phyloP scores from a whole-genome alignment of 2,888 invertebrate species.

The Ophioninae sp. region DNA sequence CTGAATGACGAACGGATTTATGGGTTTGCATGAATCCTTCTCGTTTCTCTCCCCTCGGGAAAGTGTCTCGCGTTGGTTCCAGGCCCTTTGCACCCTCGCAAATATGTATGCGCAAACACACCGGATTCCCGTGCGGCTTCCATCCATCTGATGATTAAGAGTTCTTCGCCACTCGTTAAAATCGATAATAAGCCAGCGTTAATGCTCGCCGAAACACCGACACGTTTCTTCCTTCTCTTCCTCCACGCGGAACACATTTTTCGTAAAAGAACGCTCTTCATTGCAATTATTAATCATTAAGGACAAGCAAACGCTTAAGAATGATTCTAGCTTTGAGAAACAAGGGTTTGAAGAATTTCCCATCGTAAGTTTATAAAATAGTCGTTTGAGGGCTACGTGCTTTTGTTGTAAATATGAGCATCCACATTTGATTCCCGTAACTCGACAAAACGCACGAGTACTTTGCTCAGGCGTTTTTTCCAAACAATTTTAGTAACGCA shows the following conservation, averaged over 20 bases:
- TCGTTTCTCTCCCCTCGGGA: conserved; percentile 19
- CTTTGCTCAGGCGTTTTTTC: too few relatives aligned
- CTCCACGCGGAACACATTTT: background rate
- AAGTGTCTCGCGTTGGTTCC: conserved; percentile 37
- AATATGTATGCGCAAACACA: conserved; percentile 67
- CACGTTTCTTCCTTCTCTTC: background rate
- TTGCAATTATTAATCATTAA: background rate
- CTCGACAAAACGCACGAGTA: too few relatives aligned
- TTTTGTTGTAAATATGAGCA: too few relatives aligned
- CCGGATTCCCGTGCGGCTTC: conserved; percentile 48
- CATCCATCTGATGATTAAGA: conserved; percentile 39
- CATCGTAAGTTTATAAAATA: too few relatives aligned
- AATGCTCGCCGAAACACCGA: conserved; percentile 35
- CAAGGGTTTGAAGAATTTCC: too few relatives aligned
- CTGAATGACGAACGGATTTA: conserved; percentile 67
- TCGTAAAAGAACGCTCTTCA: background rate
- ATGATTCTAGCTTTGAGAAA: too few relatives aligned
- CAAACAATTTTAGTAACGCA: too few relatives aligned
- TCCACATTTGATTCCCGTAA: too few relatives aligned
- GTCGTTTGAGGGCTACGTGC: too few relatives aligned
- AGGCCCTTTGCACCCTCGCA: conserved; percentile 60
- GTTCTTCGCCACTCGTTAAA: conserved; percentile 54
- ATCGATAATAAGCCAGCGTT: conserved; percentile 57
- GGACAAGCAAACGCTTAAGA: too few relatives aligned
- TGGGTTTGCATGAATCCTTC: conserved; percentile 60